Base-by-base conservation (phyloP, 1,140 invertebrate species). In the Leptoteleia sp. region DNA sequence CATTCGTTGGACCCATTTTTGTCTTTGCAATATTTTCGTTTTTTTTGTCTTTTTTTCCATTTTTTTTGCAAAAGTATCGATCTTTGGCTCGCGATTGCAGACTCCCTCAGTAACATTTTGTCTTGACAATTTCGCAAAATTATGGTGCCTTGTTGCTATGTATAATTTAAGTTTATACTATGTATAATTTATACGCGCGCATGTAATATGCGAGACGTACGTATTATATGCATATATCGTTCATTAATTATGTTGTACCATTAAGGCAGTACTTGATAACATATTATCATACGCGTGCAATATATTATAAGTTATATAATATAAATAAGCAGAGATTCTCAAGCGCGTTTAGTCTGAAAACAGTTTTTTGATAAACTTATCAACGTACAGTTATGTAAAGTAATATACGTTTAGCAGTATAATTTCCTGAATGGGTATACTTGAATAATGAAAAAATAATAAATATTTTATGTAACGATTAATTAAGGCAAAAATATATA, bases 191-290 rank as follows among this genome's bases (percentile, higher is more conserved):
- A 77, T 67, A 71, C 54, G 33, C 54, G 62, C 13, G 16, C 61
- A 54, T 61, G 65, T 67, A 65, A 71, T 77, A 71, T 67, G 25
- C 75, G 50, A 71, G 59, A 65, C 35, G 73, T 64, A 71, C 48
- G 57, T 67, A 67, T 77, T 71, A 71, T 77, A 65, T 71, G 65
- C 59, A 77, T 70, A 76, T 64, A 76, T 76, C 37, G 57, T 76
- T 70, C 48, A 76, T 76, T 76, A 76, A 76, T 76, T 76, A 76
- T 76, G 48, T 70, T 57, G 57, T 76, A 68, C 64, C 73, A 76
- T 76, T 68, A 68, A 64, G 52, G 64, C 33, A 57, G 57, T 57
- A 64, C 73, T 70, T 70, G 64, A 70, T 76, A 76, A 76, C 54
- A 76, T 76, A 70, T 70, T 76, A 76, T 70, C 59, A 76, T 70